Evolutionary conservation across 2,113 vertebrate species (phyloP).

Genomic region (Sula dactylatra): DNA sequence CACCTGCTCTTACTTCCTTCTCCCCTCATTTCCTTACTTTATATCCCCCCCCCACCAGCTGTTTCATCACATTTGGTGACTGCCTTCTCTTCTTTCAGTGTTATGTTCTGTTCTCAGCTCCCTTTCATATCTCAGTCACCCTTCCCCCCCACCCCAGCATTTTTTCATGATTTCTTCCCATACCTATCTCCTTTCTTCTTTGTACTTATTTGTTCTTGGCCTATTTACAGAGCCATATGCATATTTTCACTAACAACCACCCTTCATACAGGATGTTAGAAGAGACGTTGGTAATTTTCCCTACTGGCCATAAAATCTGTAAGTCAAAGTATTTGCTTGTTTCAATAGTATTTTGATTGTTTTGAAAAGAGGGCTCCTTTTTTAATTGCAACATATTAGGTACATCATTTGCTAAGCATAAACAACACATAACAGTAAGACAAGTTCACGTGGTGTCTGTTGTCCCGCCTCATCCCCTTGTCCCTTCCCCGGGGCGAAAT

Average conservation of each 20-base stretch:
- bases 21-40: neutral
- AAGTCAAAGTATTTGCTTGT: neutral
- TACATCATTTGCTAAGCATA: neutral
- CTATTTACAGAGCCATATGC: neutral
- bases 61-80: neutral
- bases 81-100: neutral
- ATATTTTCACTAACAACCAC: accelerated
- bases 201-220: neutral
- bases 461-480: neutral
- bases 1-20: neutral
- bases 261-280: neutral
- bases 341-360: neutral
- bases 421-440: neutral
- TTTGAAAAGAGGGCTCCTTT: neutral
- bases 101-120: neutral
- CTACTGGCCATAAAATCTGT: neutral
- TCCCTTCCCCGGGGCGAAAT: neutral
- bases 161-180: neutral
- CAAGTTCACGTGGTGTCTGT: neutral
- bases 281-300: neutral
- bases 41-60: neutral
- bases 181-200: neutral
- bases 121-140: neutral
- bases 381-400: neutral
- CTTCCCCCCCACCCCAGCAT: neutral